Percentiles rank a stretch among this genome's conserved stretches.
Evolutionary conservation across 2,888 invertebrate species (phyloP).

Genomic region (Neocrepidodera transversa): DNA sequence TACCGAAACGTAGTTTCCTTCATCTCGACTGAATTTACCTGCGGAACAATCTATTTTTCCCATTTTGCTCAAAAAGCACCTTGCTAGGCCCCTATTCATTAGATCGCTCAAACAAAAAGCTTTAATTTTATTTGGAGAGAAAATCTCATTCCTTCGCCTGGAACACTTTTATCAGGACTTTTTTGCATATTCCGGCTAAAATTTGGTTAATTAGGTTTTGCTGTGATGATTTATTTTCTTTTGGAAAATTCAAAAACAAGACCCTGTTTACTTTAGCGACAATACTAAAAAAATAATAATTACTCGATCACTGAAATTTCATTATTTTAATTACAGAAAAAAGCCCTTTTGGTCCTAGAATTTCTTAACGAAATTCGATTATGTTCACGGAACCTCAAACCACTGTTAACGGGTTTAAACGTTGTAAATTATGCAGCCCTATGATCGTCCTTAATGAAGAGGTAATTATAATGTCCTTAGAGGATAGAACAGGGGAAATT

Average conservation of each 20-base stretch:
- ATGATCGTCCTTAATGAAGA: slow-evolving; percentile 44
- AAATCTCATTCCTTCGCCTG: neutral
- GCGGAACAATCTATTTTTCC: neutral
- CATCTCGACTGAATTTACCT: too few species aligned
- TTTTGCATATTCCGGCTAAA: neutral
- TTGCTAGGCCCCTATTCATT: neutral
- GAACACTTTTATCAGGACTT: slow-evolving; percentile 1
- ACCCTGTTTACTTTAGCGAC: too few species aligned
- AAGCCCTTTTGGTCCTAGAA: neutral
- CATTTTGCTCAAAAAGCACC: neutral
- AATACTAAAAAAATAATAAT: too few species aligned
- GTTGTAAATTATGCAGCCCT: slow-evolving; percentile 44
- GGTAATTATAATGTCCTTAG: slow-evolving; percentile 44
- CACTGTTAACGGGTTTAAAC: slow-evolving; percentile 19
- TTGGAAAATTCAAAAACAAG: neutral
- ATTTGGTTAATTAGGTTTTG: neutral
- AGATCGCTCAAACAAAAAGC: slow-evolving; percentile 3
- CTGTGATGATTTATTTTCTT: neutral
- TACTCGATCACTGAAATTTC: too few species aligned
- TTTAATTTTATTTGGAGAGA: neutral
- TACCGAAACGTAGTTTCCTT: too few species aligned
- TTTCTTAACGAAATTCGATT: slow-evolving; percentile 1
- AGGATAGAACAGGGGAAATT: slow-evolving; percentile 15
- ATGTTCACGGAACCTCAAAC: neutral
- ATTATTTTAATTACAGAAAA: too few species aligned